Base-by-base conservation (phyloP, 2,113 vertebrate genomes). In the Dasypus novemcinctus region DNA sequence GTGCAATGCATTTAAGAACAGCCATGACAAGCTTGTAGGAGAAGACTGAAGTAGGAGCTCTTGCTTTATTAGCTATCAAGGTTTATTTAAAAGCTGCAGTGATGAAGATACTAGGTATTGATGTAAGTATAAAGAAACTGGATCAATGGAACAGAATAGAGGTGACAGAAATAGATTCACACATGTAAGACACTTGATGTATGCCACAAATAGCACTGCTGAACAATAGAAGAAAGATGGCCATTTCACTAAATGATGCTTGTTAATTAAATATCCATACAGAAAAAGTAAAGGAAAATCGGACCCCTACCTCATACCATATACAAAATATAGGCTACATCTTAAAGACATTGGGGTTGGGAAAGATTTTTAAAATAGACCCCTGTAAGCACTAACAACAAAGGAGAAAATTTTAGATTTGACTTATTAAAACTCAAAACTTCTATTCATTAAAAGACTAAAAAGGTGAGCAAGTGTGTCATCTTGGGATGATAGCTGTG, bases 251-350 rank as follows among this genome's bases (percentile, higher is more conserved):
- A 87, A 84, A 57, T 72, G 9, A 87, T 71, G 4, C 4, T 38
- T 29, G 33, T 66, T 12, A 74, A 27, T 33, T 88, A 92, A 74
- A 38, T 71, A 59, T 63, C 41, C 27, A 75, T 75, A 68, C 18
- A 90, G 41, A 85, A 80, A 87, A 82, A 85, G n/a, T 31, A 79
- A 61, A 79, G 80, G 80, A 86, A 71, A 87, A 64, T n/a, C 71
- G 91, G 49, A 41, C 27, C 9, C 17, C 29, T 83, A 72, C 17
- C 10, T 78, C 54, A 72, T 7, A 93, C 21, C 69, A 59, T 23
- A 83, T 9, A 85, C 12, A 72, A 84, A 76, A 80, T 15, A 15
- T 46, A 46, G 25, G 12, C 63, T 80, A 31, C 27, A 52, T 75
- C 49, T 54, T 92, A 18, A 64, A 38, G n/a, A 29, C 75, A 75